Conservation (phyloP, 2,888 invertebrate species). For the Anoplius nigerrimus region DNA sequence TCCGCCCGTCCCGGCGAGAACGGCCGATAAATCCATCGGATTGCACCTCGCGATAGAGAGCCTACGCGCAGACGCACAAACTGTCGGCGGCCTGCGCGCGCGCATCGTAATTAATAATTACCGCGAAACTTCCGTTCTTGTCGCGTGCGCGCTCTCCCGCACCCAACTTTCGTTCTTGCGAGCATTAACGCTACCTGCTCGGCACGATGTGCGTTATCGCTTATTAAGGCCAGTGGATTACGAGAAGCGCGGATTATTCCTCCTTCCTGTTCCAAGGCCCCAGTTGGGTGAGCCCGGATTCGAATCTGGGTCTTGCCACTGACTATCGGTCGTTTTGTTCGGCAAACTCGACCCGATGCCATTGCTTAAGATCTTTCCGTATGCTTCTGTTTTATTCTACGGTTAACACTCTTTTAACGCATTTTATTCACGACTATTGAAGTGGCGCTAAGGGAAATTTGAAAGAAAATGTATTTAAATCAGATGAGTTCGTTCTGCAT, state of each 20-base stretch:
- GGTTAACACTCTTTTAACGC: no score
- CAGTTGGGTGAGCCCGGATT: no score
- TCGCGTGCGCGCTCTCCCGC: constrained; percentile 38
- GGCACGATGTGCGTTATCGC: constrained; percentile 28
- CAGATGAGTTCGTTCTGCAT: no score
- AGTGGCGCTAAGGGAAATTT: no score
- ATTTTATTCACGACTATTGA: no score
- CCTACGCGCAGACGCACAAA: background rate
- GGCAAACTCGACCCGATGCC: no score
- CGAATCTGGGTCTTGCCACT: no score
- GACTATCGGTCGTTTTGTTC: no score
- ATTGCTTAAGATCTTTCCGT: no score
- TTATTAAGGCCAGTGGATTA: constrained; percentile 44
- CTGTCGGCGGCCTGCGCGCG: constrained; percentile 2
- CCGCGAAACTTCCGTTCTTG: constrained; percentile 45
- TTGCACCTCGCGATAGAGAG: constrained; percentile 19
- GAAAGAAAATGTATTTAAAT: no score
- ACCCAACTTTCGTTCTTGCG: constrained; percentile 43
- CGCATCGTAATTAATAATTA: constrained; percentile 34
- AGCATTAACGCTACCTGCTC: constrained; percentile 15
- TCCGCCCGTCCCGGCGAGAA: background rate
- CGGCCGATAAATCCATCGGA: constrained; percentile 36
- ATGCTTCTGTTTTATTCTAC: no score
- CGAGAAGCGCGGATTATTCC: constrained; percentile 19
- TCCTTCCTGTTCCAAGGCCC: no score